phyloP scores from a whole-genome alignment of 2,888 invertebrate genomes.

The Drosophila maculinotata region DNA sequence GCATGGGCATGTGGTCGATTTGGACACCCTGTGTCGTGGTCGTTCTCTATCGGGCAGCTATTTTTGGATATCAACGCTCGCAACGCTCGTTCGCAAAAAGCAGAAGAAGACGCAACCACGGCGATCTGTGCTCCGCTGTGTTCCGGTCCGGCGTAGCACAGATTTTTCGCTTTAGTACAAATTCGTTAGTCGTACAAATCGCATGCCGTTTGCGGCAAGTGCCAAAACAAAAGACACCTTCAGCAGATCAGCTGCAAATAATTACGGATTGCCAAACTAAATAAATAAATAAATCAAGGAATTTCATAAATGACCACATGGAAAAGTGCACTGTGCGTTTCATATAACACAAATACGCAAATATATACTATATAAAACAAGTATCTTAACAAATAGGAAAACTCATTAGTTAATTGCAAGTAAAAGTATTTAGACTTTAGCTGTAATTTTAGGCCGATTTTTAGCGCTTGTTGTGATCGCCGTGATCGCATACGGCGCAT shows the following conservation, averaged over 20 bases:
- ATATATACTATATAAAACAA: slow-evolving; percentile 29
- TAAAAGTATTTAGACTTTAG: slow-evolving; percentile 33
- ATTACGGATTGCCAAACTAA: slow-evolving; percentile 56
- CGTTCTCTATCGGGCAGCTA: slow-evolving; percentile 47
- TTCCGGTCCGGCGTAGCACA: slow-evolving; percentile 57
- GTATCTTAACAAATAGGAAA: slow-evolving; percentile 20
- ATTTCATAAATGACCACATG: slow-evolving; percentile 36
- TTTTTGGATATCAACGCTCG: slow-evolving; percentile 51
- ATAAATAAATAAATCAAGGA: slow-evolving; percentile 72
- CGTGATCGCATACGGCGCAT: slow-evolving; percentile 34
- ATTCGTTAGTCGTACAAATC: slow-evolving; percentile 73
- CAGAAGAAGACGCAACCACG: slow-evolving; percentile 38
- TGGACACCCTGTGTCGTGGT: slow-evolving; percentile 7
- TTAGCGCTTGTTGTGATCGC: slow-evolving; percentile 67
- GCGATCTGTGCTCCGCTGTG: slow-evolving; percentile 17
- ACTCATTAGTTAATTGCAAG: slow-evolving; percentile 38
- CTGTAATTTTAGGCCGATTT: slow-evolving; percentile 69
- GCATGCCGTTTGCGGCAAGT: slow-evolving; percentile 56
- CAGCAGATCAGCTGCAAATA: slow-evolving; percentile 45
- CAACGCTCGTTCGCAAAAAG: no score
- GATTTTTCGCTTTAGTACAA: slow-evolving; percentile 68
- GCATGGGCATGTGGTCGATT: slow-evolving; percentile 21
- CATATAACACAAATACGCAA: slow-evolving; percentile 25
- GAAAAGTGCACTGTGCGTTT: slow-evolving; percentile 62
- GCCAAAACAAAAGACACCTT: slow-evolving; percentile 34